phyloP scores from a whole-genome alignment of 2,113 vertebrate genomes.

The Xyliphius kryptos region DNA sequence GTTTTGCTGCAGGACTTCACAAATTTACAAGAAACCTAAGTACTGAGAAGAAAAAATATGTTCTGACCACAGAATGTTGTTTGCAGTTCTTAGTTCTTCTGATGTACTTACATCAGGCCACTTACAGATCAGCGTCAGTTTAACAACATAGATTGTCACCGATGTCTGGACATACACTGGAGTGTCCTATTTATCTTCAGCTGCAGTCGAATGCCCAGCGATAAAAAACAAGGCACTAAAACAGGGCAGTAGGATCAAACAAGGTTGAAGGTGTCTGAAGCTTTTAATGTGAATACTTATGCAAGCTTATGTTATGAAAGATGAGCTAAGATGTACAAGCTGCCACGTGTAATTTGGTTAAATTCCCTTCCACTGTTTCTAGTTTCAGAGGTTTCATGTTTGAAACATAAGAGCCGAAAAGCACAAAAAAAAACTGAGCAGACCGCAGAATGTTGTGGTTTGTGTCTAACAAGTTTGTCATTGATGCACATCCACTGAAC shows the following conservation, averaged over 20 bases:
- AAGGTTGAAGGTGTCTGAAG: slow-evolving; percentile 8
- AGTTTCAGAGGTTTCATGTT: not conserved
- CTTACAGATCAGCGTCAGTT: no score
- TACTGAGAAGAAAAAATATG: not conserved
- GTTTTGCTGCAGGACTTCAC: not conserved
- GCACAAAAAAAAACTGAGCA: not conserved
- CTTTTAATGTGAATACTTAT: slow-evolving; percentile 8
- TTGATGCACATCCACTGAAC: not conserved
- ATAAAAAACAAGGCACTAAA: not conserved
- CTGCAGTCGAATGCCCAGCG: not conserved
- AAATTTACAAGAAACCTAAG: not conserved
- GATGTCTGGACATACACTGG: not conserved
- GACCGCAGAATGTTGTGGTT: slow-evolving; percentile 19
- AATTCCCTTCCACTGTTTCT: not conserved
- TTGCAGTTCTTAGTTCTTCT: not conserved
- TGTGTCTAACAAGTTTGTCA: not conserved
- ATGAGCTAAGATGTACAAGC: slow-evolving; percentile 8
- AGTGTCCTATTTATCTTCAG: not conserved
- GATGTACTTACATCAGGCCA: no score
- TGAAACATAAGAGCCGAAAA: not conserved
- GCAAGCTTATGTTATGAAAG: slow-evolving; percentile 12
- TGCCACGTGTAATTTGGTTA: slow-evolving; percentile 10
- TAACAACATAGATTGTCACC: no score
- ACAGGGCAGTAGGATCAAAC: slow-evolving; percentile 1
- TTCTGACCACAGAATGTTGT: not conserved